Evolutionary conservation across 2,797 vertebrate genomes (phyloP), one percentile per base, ranked within the genome.

Genomic region (Bovichtus diacanthus): DNA sequence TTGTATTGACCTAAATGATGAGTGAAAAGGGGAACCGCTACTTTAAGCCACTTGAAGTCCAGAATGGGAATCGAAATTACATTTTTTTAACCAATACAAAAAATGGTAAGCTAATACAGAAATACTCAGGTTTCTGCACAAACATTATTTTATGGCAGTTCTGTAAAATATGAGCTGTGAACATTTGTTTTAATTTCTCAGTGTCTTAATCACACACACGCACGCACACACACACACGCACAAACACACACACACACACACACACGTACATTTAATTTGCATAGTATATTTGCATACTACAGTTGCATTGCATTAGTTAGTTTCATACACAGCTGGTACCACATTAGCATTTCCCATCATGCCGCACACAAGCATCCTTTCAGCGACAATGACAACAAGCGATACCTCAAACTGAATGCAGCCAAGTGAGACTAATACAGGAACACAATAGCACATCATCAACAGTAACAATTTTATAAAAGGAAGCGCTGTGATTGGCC

Each of bases 381-480:
- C 76, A 84, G 21, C 16, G 7, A 34, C 68, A 65, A 6, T 81
- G 50, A 76, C 49, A 46, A 68, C 56, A 78, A 39, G 68, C 51
- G 70, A 84, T 73, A 74, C 41, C 61, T 89, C 78, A 78, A 85
- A 84, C 44, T 67, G 64, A 77, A 82, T 61, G 66, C 78, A 75
- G 74, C 74, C 81, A 66, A 82, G 70, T 82, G 81, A 76, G 70
- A 86, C 79, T 81, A 81, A 82, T 67, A 47, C 19, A 72, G 70
- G 19, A 70, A 71, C 75, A 86, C 73, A 85, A 82, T 65, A 70
- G 80, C 71, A 62, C 82, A 66, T 56, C 70, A 81, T 70, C 75
- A 82, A 39, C 80, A 88, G 79, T 36, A 78, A 83, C 81, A 73
- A 78, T 76, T 76, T 75, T 43, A 84, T 85, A 61, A 81, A 84